Evolutionary conservation across 2,113 vertebrate genomes (phyloP).

Genomic region (Dicentrarchus labrax): DNA sequence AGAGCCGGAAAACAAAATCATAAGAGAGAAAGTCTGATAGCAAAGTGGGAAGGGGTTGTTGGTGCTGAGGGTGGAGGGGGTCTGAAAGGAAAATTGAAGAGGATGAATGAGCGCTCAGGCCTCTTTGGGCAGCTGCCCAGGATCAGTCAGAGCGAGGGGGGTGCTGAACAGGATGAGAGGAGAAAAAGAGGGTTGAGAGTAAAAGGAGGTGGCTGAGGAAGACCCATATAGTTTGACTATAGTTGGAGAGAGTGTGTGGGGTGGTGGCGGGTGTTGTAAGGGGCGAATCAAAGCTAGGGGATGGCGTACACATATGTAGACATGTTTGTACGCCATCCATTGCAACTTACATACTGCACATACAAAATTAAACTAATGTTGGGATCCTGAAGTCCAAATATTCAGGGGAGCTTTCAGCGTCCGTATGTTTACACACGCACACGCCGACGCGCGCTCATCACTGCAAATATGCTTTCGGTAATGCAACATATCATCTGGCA

Average conservation of each 20-base stretch:
- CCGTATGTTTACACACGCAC: slow-evolving; percentile 22
- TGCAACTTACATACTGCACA: background rate
- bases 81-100: slow-evolving; percentile 68
- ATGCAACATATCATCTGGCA: slow-evolving; percentile 34
- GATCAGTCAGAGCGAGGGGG: slow-evolving; percentile 70
- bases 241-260: slow-evolving; percentile 17
- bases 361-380: background rate
- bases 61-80: slow-evolving; percentile 40
- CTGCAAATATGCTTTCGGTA: slow-evolving; percentile 11
- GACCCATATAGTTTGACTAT: slow-evolving; percentile 5
- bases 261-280: slow-evolving; percentile 1
- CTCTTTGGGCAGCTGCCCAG: slow-evolving; percentile 81
- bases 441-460: background rate
- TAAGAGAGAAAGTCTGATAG: slow-evolving; percentile 71
- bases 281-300: background rate
- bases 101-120: slow-evolving; percentile 74
- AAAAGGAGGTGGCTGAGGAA: slow-evolving; percentile 18
- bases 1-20: slow-evolving; percentile 49
- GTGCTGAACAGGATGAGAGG: slow-evolving; percentile 29
- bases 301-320: background rate
- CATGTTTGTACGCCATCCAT: slow-evolving; percentile 7
- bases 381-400: background rate
- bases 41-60: slow-evolving; percentile 38
- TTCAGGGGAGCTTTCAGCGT: background rate
- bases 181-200: slow-evolving; percentile 33